Evolutionary conservation across 1,140 invertebrate species (phyloP), one percentile per base, ranked within the genome.

Genomic region (Aphis craccivora): DNA sequence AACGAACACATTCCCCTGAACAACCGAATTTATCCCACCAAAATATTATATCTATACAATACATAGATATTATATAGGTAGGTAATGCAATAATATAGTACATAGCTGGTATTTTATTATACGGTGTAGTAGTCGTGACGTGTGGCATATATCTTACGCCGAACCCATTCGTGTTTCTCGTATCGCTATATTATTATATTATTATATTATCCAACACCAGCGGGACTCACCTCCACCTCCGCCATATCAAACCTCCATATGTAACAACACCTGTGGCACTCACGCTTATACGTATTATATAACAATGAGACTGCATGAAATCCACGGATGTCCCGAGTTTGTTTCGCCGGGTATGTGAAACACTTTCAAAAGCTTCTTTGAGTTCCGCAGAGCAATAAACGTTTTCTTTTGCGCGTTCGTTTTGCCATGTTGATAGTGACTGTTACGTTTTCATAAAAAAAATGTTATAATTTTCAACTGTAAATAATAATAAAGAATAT

Each of bases 141-240:
- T 76, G 60, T n/a, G 14, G 60, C n/a, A 76, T 35, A n/a, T 2
- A 76, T 76, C 60, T 76, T 14, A n/a, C 60, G 30, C 30, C 14
- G 14, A 76, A 76, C 14, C 60, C 60, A 76, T 76, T 76, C 60
- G 14, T 14, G 60, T 67, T n/a, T 67, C 60, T 14, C 60, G n/a
- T 76, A 76, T 76, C n/a, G 60, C n/a, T 76, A n/a, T 76, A 76
- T 76, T 76, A 76, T 76, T 76, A 76, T 76, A 76, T 76, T 76
- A 76, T 76, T 76, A 76, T 76, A 76, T 76, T 76, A 76, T 76
- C 60, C 30, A 76, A 76, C 60, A n/a, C 60, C n/a, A n/a, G 18
- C 30, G 60, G 30, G 30, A 20, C n/a, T 30, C 14, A 3, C 14
- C 2, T 11, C 9, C 55, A 3, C 30, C 9, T 2, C 11, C 60